Evolutionary conservation across 1,140 invertebrate genomes (phyloP).

Genomic region (Eciton burchellii): DNA sequence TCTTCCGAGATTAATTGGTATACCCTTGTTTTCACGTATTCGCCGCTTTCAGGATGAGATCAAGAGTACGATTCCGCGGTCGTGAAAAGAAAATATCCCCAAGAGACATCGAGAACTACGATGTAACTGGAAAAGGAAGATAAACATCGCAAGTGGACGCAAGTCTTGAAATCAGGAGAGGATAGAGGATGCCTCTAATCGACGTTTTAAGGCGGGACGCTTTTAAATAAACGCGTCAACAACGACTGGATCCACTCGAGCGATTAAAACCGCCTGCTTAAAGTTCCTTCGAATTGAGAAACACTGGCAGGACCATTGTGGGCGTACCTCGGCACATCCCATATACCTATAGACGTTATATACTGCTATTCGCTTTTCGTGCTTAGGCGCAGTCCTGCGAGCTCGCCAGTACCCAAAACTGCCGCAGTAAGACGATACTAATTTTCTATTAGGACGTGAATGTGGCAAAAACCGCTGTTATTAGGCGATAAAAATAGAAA

Average conservation of each 20-base stretch:
- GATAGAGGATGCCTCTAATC: no score
- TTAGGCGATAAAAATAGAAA: conserved; percentile 69
- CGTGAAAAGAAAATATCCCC: background rate
- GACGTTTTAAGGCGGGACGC: no score
- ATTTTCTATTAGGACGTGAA: conserved; percentile 80
- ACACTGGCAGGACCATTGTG: conserved; percentile 79
- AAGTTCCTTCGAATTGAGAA: conserved; percentile 75
- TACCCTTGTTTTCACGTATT: no score
- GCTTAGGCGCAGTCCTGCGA: conserved; percentile 79
- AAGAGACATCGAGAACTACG: background rate
- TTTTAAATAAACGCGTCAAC: no score
- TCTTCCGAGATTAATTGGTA: no score
- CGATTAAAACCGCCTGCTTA: background rate
- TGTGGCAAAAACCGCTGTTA: conserved; percentile 72
- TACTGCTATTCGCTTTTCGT: conserved; percentile 81
- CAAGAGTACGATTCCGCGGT: background rate
- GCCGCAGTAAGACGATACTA: conserved; percentile 79
- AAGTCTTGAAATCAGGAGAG: no score
- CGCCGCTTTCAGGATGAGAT: background rate
- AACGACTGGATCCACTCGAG: no score
- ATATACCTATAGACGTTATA: conserved; percentile 80
- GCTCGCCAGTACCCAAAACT: conserved; percentile 72
- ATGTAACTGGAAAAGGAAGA: no score
- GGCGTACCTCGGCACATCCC: conserved; percentile 81
- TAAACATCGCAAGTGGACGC: no score